phyloP scores from a whole-genome alignment of 2,888 invertebrate species.

The Cyaniris semiargus region DNA sequence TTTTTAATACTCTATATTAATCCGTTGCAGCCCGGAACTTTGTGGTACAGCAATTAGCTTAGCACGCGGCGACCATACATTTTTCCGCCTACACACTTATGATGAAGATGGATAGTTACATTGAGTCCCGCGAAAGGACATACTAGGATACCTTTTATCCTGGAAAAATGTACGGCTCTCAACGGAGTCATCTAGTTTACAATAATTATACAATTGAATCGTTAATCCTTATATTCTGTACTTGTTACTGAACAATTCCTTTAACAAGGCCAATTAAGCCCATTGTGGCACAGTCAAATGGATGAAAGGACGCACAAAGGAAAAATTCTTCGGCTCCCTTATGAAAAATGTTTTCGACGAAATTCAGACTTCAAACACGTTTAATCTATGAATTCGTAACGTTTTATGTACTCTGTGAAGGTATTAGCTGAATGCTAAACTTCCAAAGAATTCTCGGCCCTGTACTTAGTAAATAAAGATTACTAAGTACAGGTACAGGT shows the following conservation, averaged over 20 bases:
- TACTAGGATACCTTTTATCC: no score
- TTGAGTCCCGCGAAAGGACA: no score
- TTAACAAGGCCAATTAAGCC: neutral
- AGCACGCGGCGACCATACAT: no score
- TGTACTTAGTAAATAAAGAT: neutral
- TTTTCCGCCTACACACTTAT: no score
- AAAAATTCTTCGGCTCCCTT: conserved; percentile 2
- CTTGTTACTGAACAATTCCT: neutral
- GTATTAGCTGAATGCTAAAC: neutral
- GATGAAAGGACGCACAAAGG: neutral
- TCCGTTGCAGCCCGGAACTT: no score
- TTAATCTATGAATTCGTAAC: neutral
- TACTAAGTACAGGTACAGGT: no score
- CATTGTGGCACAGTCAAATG: conserved; percentile 1
- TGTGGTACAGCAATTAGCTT: no score
- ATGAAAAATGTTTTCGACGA: neutral
- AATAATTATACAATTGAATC: neutral
- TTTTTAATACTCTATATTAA: no score
- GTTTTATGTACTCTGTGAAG: neutral
- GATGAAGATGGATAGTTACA: no score
- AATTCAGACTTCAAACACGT: neutral
- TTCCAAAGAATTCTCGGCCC: neutral
- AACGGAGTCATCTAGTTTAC: no score
- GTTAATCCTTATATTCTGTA: neutral
- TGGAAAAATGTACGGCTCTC: no score